phyloP scores from a whole-genome alignment of 2,113 vertebrate species.

The Corythoichthys haematopterus region DNA sequence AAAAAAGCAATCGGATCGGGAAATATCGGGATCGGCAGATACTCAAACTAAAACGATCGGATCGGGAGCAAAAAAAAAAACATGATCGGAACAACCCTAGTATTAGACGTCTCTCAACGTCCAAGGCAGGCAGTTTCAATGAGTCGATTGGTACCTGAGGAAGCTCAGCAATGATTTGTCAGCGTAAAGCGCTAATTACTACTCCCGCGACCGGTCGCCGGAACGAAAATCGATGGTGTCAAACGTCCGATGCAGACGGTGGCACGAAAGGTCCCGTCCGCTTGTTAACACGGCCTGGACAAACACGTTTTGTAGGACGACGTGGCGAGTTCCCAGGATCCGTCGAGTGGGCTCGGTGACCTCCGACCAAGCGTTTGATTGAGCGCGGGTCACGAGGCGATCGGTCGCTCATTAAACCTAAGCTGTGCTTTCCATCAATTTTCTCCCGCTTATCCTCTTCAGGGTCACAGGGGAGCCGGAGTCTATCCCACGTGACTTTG shows the following conservation, averaged over 20 bases:
- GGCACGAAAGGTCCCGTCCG: slow-evolving; percentile 17
- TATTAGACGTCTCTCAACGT: too few species aligned
- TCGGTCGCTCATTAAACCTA: not conserved
- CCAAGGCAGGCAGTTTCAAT: slow-evolving; percentile 20
- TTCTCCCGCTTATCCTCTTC: not conserved
- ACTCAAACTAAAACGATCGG: too few species aligned
- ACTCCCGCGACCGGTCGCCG: slow-evolving; percentile 76
- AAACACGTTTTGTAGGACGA: not conserved
- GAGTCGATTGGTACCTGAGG: slow-evolving; percentile 69
- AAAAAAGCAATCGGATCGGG: too few species aligned
- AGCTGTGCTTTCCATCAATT: not conserved
- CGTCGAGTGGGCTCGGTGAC: not conserved
- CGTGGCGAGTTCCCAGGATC: slow-evolving; percentile 1
- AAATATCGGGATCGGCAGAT: too few species aligned
- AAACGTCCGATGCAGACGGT: slow-evolving; percentile 56
- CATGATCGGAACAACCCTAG: too few species aligned
- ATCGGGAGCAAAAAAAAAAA: too few species aligned
- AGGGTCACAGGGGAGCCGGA: not conserved
- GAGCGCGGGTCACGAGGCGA: not conserved
- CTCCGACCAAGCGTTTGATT: not conserved
- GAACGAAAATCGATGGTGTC: slow-evolving; percentile 80
- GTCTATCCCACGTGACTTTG: too few species aligned
- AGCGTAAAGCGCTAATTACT: slow-evolving; percentile 81
- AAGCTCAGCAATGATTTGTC: slow-evolving; percentile 75
- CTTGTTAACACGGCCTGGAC: slow-evolving; percentile 19